Conservation (phyloP, 64 coral and sea anemone genomes). For the Astreopora myriophthalma region DNA sequence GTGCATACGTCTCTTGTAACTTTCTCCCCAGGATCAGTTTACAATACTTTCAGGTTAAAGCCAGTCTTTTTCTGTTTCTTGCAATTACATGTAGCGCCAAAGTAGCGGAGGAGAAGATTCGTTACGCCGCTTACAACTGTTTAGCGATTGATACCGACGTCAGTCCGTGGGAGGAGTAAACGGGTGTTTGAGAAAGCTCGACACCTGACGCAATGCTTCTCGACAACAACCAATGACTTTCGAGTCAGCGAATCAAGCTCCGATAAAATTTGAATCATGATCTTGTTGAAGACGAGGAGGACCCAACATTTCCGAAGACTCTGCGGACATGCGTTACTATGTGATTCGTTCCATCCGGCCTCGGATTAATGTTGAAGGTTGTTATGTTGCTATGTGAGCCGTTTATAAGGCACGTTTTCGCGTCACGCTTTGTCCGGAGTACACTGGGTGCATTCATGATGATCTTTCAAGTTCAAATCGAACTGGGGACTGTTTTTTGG, state of each 20-base stretch:
- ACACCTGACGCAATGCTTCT: background rate
- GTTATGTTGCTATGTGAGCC: background rate
- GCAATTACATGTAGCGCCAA: slow-evolving; percentile 62
- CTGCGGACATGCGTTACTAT: background rate
- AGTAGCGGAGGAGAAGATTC: slow-evolving; percentile 96
- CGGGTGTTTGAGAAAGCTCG: background rate
- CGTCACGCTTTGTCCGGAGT: background rate
- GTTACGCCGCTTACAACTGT: slow-evolving; percentile 98
- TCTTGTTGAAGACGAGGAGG: background rate
- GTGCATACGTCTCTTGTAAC: background rate
- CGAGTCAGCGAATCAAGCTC: background rate
- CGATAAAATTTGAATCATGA: background rate
- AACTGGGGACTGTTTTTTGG: too few relatives aligned
- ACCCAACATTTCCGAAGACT: background rate
- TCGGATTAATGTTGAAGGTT: background rate
- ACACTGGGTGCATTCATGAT: background rate
- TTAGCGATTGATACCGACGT: slow-evolving; percentile 95
- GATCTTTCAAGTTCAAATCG: background rate
- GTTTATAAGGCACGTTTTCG: background rate
- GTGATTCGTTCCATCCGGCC: background rate
- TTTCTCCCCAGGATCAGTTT: background rate
- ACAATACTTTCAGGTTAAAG: background rate
- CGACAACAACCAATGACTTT: background rate
- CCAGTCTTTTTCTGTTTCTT: background rate
- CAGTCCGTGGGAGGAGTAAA: slow-evolving; percentile 92